Evolutionary conservation across 35 echinoderm and acorn worm genomes (phyloP).

Genomic region (Apostichopus japonicus): DNA sequence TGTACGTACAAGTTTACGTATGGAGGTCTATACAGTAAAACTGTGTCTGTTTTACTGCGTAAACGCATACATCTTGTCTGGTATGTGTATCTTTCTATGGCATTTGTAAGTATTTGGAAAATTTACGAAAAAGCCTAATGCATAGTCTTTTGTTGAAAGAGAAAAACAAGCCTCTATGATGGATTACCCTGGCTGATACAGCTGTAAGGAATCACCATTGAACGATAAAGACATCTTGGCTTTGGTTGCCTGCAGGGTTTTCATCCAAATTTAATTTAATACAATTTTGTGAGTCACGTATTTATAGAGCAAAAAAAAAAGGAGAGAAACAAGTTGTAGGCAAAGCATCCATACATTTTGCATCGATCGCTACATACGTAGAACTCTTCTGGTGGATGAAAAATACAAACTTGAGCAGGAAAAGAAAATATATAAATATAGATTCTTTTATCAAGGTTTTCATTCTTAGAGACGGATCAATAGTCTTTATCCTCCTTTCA

Average conservation of each 20-base stretch:
- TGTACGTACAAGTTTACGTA: neutral
- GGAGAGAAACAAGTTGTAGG: neutral
- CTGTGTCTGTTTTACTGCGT: neutral
- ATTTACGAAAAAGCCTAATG: neutral
- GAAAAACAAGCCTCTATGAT: neutral
- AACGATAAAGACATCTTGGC: neutral
- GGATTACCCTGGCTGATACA: neutral
- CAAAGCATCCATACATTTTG: neutral
- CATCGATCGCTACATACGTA: neutral
- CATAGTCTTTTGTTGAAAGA: neutral
- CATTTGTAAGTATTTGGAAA: neutral
- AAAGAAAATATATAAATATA: neutral
- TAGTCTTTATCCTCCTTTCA: neutral
- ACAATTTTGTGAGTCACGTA: constrained; percentile 1
- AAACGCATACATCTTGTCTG: neutral
- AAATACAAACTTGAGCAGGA: neutral
- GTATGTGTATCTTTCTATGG: neutral
- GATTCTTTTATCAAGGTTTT: neutral
- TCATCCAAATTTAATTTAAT: neutral
- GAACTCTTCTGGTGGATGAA: neutral
- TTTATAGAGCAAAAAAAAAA: neutral
- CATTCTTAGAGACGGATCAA: neutral
- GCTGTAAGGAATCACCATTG: neutral
- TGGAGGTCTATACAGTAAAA: neutral
- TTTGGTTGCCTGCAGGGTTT: neutral